Conservation (phyloP, 2,888 invertebrate species). For the Stegophylla sp. region DNA sequence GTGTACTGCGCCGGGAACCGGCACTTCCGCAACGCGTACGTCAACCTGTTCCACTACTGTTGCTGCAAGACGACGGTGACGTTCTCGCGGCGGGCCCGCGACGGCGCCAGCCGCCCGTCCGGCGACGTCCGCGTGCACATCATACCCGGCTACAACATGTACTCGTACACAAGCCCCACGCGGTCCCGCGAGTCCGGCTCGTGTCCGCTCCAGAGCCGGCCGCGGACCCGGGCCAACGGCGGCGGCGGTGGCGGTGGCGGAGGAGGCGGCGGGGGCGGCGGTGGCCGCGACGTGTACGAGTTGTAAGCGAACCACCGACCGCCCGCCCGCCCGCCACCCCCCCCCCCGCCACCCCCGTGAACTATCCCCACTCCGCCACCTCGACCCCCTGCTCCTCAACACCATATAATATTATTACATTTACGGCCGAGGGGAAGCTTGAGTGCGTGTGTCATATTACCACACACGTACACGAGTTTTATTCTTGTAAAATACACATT, state of each 20-base stretch:
- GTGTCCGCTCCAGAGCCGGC: constrained; percentile 43
- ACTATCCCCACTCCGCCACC: not conserved
- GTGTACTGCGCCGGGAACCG: constrained; percentile 73
- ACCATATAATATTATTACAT: not conserved
- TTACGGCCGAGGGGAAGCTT: not conserved
- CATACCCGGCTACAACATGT: constrained; percentile 75
- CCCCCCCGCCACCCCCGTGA: no score
- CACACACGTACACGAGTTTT: no score
- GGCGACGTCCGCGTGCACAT: constrained; percentile 78
- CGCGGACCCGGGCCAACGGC: constrained; percentile 42
- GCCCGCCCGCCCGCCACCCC: not conserved
- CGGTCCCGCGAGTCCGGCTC: constrained; percentile 62
- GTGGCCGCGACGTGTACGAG: constrained; percentile 50
- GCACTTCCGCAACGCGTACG: constrained; percentile 76
- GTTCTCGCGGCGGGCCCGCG: constrained; percentile 71
- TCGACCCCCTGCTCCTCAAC: not conserved
- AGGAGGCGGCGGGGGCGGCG: constrained; percentile 2
- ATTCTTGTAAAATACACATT: no score
- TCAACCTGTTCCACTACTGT: constrained; percentile 79
- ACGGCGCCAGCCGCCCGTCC: constrained; percentile 67
- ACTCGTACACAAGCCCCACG: constrained; percentile 71
- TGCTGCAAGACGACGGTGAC: constrained; percentile 80
- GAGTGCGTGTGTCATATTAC: no score
- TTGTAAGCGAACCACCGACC: not conserved
- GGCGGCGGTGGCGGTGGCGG: constrained; percentile 62